Base-by-base conservation (phyloP, 2,797 vertebrate species). In the Saxicola maurus region DNA sequence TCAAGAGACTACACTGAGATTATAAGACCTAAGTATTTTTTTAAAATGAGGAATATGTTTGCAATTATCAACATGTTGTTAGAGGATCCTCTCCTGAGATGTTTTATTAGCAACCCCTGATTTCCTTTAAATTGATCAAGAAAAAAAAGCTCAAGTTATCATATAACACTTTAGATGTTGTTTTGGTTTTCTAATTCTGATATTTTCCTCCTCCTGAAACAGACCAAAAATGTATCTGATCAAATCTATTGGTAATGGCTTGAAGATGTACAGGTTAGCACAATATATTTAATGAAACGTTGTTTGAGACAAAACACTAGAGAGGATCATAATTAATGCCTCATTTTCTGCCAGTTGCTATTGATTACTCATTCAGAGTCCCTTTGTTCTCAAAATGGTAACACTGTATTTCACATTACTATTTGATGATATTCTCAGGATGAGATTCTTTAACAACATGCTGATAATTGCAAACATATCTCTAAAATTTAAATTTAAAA, bases 231-330 rank as follows among this genome's bases (percentile, higher is more conserved):
- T 93, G 72, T 96, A 93, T 95, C 89, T 83, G 96, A 96, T 96
- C 95, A 95, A 87, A 92, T 94, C 86, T 95, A 94, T 96, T 89
- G 84, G 92, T 96, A 94, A 96, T 95, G 94, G 92, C 95, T 97
- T 93, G 73, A 91, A 96, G 91, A 96, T 92, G 87, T 97, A 97
- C 97, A 97, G 96, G 96, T 97, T 97, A 95, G 95, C 96, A 98
- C 96, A 97, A 98, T 97, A 96, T 96, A 82, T 96, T 97, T 98
- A 98, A 97, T 97, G 97, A 97, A 98, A 98, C 96, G 96, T 97
- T 97, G 94, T 97, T 95, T 96, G 96, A 97, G 95, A 97, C 96
- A 97, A 97, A 97, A 97, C 95, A 96, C 94, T 90, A 76, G 95
- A 97, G 96, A 97, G 94, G 91, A 96, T 97, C 88, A 91, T 97